Percentiles rank a stretch among this genome's conserved stretches.
Conservation (phyloP, 2,888 invertebrate species). For the Cheilosia scutellata region DNA sequence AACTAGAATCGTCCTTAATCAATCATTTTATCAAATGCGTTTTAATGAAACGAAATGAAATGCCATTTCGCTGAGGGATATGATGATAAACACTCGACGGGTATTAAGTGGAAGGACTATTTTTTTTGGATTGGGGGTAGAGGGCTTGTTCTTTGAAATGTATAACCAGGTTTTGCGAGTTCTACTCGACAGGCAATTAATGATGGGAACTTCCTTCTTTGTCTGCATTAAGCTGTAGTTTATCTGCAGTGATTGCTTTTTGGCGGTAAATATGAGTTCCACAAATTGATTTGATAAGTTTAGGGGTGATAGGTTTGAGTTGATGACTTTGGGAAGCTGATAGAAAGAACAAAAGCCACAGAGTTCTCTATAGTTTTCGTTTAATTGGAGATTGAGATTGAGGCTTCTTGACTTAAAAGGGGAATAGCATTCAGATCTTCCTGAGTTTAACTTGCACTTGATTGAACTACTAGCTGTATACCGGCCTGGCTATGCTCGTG, state of each 20-base stretch:
- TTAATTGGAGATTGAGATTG: too few species aligned
- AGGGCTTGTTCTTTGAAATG: conserved; percentile 40
- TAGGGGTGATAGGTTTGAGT: not conserved
- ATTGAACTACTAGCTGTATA: too few species aligned
- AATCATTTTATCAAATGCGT: conserved; percentile 71
- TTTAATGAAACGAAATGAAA: conserved; percentile 63
- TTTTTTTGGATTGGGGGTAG: conserved; percentile 1
- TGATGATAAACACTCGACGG: conserved; percentile 49
- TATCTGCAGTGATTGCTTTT: not conserved
- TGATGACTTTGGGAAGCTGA: too few species aligned
- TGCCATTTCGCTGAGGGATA: conserved; percentile 42
- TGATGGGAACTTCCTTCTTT: conserved; percentile 42
- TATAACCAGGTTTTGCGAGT: conserved; percentile 62
- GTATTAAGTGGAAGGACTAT: conserved; percentile 49
- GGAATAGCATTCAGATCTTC: too few species aligned
- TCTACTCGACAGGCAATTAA: conserved; percentile 62
- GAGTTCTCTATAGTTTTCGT: too few species aligned
- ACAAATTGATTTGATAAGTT: not conserved
- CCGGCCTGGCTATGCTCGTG: too few species aligned
- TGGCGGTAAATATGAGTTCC: not conserved
- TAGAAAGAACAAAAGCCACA: too few species aligned
- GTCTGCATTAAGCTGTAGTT: not conserved
- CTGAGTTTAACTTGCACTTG: too few species aligned
- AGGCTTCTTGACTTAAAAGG: too few species aligned
- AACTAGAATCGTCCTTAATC: conserved; percentile 60